Evolutionary conservation across 2,888 invertebrate genomes (phyloP).

Genomic region (Crioceris asparagi): DNA sequence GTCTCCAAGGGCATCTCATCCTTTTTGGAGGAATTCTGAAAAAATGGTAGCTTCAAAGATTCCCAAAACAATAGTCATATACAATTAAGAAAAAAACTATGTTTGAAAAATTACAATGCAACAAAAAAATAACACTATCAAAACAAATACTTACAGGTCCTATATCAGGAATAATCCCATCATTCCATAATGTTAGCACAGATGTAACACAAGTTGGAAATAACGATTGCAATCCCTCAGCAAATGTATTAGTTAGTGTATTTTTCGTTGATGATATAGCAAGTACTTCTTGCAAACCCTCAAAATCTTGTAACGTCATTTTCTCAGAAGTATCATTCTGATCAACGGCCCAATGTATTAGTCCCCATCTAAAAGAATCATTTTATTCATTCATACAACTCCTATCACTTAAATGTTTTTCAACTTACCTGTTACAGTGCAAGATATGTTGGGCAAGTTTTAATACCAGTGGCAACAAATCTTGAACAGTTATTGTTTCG

Average conservation of each 20-base stretch:
- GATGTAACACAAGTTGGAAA: constrained; percentile 46
- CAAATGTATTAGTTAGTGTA: constrained; percentile 32
- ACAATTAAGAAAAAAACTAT: background rate
- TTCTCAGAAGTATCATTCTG: constrained; percentile 37
- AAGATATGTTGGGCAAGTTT: constrained; percentile 54
- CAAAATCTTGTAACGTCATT: constrained; percentile 39
- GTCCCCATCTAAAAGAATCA: constrained; percentile 47
- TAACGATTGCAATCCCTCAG: constrained; percentile 43
- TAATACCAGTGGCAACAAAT: constrained; percentile 55
- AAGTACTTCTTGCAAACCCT: constrained; percentile 37
- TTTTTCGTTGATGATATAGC: constrained; percentile 38
- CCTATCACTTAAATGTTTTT: no score
- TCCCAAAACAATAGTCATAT: background rate
- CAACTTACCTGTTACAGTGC: no score
- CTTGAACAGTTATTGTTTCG: constrained; percentile 42
- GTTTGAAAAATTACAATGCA: background rate
- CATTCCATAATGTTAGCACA: constrained; percentile 53
- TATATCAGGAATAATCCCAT: constrained; percentile 44
- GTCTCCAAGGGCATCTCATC: constrained; percentile 78
- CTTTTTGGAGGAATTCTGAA: constrained; percentile 57
- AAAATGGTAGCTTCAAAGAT: constrained; percentile 5
- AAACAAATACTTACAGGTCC: constrained; percentile 51
- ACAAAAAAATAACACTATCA: background rate
- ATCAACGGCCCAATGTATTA: constrained; percentile 33
- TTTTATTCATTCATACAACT: no score